Base-by-base conservation (phyloP, 2,888 invertebrate genomes). In the Cheilosia scutellata region DNA sequence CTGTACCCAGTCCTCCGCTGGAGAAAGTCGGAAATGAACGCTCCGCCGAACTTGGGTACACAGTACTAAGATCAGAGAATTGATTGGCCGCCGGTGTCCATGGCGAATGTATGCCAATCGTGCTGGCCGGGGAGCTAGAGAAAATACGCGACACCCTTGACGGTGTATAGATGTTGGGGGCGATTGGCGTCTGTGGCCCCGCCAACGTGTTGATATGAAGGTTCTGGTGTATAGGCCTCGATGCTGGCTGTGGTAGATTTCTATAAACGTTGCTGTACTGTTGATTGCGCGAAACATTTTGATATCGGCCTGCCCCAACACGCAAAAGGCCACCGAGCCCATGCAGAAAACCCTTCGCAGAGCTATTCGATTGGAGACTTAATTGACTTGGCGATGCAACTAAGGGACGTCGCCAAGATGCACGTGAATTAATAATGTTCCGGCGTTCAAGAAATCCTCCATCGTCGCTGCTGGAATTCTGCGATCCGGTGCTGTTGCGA, bases 41-140 rank as follows among this genome's bases (percentile, higher is more conserved):
- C 89, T 96, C 97, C 7, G 95, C 96, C 25, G 96, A 96, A 89
- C 96, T 96, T 55, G 96, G 95, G 90, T 96, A 95, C 82, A 97
- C 97, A 53, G 97, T 97, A 93, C 97, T 97, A 89, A 97, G 94
- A 93, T 97, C 97, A 91, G 96, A 96, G 90, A 96, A 96, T 25
- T 89, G 89, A 93, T 97, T 96, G 84, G 95, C 94, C 0, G 88
- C 82, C 71, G 96, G 95, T 20, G 96, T 95, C 94, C 95, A 95
- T 76, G 96, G 95, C 4, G 95, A 89, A 70, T 88, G 94, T 57
- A 94, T 90, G 89, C 89, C 88, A 87, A 93, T 92, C 11, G 94
- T 94, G 83, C 94, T 94, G 91, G 95, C 95, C 51, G 95, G 95
- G 4, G 96, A 95, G 93, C 95, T 94, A 89, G 93, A 95, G 92